phyloP scores from a whole-genome alignment of 1,140 invertebrate genomes.

The Popillia japonica region DNA sequence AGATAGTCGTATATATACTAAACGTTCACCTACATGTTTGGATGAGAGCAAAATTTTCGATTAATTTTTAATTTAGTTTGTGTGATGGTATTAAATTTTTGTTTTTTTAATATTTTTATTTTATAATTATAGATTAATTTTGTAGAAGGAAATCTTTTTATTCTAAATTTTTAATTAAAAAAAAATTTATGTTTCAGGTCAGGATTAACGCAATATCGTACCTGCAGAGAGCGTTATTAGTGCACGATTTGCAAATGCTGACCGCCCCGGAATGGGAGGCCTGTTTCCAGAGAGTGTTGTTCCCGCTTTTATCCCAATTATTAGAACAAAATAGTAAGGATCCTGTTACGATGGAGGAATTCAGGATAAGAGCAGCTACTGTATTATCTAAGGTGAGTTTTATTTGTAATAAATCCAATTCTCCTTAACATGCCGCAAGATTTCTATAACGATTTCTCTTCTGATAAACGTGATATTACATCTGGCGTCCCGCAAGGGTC shows the following conservation, averaged over 20 bases:
- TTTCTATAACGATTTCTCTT: too few relatives aligned
- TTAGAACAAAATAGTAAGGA: conserved; percentile 72
- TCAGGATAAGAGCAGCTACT: conserved; percentile 85
- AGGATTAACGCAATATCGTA: conserved; percentile 92
- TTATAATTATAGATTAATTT: neutral
- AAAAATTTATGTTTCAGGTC: conserved; percentile 69
- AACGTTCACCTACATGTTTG: neutral
- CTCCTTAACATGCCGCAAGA: too few relatives aligned
- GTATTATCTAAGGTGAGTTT: conserved; percentile 84
- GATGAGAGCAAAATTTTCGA: neutral
- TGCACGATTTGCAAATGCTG: conserved; percentile 88
- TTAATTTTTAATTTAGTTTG: neutral
- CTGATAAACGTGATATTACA: too few relatives aligned
- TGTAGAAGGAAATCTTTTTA: conserved; percentile 1
- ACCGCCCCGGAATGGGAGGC: conserved; percentile 91
- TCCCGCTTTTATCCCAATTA: conserved; percentile 88
- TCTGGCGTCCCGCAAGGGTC: too few relatives aligned
- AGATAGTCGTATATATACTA: conserved; percentile 43
- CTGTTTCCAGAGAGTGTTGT: conserved; percentile 86
- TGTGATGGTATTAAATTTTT: neutral
- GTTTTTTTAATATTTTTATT: neutral
- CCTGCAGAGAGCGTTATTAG: conserved; percentile 88
- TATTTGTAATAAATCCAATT: too few relatives aligned
- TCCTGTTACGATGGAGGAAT: conserved; percentile 78
- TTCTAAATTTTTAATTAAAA: neutral